Percentiles rank a stretch among this genome's conserved stretches.
phyloP scores from a whole-genome alignment of 2,113 vertebrate genomes.

The Abramis brama region DNA sequence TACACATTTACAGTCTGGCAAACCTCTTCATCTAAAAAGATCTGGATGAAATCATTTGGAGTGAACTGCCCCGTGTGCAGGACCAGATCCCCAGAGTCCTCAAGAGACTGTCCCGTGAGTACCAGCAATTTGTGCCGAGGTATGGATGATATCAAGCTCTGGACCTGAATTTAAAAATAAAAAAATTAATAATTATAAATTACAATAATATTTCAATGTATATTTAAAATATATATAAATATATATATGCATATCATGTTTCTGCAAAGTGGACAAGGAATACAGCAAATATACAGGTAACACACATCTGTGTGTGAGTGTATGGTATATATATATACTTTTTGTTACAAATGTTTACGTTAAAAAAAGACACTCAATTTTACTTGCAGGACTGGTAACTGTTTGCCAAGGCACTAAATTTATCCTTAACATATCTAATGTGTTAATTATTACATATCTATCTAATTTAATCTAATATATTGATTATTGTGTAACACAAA shows the following conservation, averaged over 20 bases:
- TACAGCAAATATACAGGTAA: too few species aligned
- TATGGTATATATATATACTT: too few species aligned
- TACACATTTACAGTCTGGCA: neutral
- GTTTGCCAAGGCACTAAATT: neutral
- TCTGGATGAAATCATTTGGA: constrained; percentile 80
- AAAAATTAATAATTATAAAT: neutral
- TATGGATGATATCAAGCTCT: constrained; percentile 77
- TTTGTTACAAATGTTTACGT: too few species aligned
- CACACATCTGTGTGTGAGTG: too few species aligned
- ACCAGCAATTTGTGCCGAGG: constrained; percentile 83
- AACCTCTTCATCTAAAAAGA: constrained; percentile 84
- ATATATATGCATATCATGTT: too few species aligned
- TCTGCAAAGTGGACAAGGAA: too few species aligned
- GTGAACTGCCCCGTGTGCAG: constrained; percentile 82
- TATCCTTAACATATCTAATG: neutral
- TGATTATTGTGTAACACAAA: neutral
- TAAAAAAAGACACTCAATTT: too few species aligned
- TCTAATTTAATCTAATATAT: neutral
- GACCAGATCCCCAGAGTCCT: constrained; percentile 81
- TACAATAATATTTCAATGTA: neutral
- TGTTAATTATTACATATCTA: neutral
- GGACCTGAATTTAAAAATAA: constrained; percentile 69
- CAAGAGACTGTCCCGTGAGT: constrained; percentile 80
- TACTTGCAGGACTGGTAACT: too few species aligned
- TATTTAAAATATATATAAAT: neutral